Conservation (phyloP, 1,140 invertebrate genomes). For the Pseudomyrmex dendroicus region DNA sequence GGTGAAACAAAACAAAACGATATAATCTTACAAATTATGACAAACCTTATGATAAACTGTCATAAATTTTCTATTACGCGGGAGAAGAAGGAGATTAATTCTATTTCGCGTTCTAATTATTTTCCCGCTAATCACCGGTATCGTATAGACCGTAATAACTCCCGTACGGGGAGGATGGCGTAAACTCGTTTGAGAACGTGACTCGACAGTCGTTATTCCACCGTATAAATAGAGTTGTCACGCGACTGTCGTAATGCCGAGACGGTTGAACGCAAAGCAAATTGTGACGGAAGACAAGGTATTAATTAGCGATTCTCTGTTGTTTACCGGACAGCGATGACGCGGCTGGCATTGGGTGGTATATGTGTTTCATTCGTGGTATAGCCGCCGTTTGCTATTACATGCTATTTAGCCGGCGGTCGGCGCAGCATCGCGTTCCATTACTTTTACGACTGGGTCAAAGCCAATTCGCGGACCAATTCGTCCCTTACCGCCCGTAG, state of each 20-base stretch:
- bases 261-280: slow-evolving; percentile 62
- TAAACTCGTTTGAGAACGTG: slow-evolving; percentile 57
- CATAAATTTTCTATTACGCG: neutral
- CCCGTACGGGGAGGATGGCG: slow-evolving; percentile 23
- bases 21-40: slow-evolving; percentile 30
- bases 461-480: slow-evolving; percentile 79
- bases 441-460: slow-evolving; percentile 82
- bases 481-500: slow-evolving; percentile 69
- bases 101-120: slow-evolving; percentile 11
- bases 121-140: slow-evolving; percentile 15
- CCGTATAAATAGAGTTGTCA: slow-evolving; percentile 67
- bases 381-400: slow-evolving; percentile 76
- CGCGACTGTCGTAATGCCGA: slow-evolving; percentile 63
- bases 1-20: neutral
- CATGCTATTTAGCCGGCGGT: slow-evolving; percentile 81
- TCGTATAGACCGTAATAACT: slow-evolving; percentile 26
- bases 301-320: slow-evolving; percentile 70
- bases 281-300: slow-evolving; percentile 65
- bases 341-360: slow-evolving; percentile 59
- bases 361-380: slow-evolving; percentile 65
- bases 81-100: neutral
- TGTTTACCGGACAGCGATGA: slow-evolving; percentile 66
- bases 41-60: neutral
- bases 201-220: slow-evolving; percentile 63
- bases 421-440: slow-evolving; percentile 75